These are phyloP conservation scores for Sminthopsis crassicaudata DNA, from an alignment of 2,113 vertebrate genomes.

Conservation along the genomic window DNA sequence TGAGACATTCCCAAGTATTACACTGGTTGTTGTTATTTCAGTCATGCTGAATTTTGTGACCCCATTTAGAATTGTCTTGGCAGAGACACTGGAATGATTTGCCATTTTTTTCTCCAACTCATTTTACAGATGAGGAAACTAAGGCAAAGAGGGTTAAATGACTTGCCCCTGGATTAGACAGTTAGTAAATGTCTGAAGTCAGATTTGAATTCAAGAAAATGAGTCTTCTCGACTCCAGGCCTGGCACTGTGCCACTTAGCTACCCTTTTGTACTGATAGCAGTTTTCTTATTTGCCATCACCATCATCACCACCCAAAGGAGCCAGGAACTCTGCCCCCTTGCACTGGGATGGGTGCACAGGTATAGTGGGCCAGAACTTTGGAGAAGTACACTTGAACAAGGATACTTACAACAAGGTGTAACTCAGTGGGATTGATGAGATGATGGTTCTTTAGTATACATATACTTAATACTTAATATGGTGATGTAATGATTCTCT, in stretches of 20 bases:
- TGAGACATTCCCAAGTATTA: neutral
- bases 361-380: too few relatives aligned
- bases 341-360: neutral
- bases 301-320: neutral
- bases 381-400: too few relatives aligned
- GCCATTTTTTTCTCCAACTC: neutral
- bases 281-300: neutral
- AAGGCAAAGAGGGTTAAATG: neutral
- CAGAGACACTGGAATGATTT: neutral
- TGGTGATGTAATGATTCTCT: too few relatives aligned
- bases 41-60: neutral
- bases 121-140: neutral
- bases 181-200: neutral
- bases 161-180: neutral
- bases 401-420: too few relatives aligned
- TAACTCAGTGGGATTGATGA: too few relatives aligned
- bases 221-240: neutral
- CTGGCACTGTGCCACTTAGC: neutral
- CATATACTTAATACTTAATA: too few relatives aligned
- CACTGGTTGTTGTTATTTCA: neutral
- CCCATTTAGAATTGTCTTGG: neutral
- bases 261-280: neutral
- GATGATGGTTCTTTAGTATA: too few relatives aligned
- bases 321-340: conserved; percentile 25
- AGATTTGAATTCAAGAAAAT: neutral